Evolutionary conservation across 2,113 vertebrate genomes (phyloP), one percentile per base, ranked within the genome.

Genomic region (Gracilinanus agilis): DNA sequence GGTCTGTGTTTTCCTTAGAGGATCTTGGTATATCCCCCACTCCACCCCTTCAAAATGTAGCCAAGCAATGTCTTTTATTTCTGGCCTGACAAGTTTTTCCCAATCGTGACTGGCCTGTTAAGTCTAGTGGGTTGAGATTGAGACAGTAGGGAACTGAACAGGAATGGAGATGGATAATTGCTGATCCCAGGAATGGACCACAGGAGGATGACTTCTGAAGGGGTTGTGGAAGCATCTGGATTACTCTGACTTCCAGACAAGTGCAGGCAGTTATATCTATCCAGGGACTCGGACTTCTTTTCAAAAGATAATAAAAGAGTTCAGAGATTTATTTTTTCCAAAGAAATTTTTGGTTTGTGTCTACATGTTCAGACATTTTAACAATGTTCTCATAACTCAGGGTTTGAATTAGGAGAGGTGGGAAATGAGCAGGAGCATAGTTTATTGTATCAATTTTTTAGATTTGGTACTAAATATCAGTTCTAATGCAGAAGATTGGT

Each of bases 1-100:
- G 90, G 34, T 98, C 92, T 11, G 90, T 49, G 49, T 92, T 94
- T 97, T 97, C 88, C 93, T 97, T 89, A n/a, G 61, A 75, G 29
- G 12, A 34, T 91, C 27, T 90, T 54, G 24, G 49, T 6, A 83
- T 29, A 34, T 83, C 9, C 92, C 25, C n/a, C n/a, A n/a, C n/a
- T n/a, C n/a, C n/a, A n/a, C n/a, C n/a, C n/a, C n/a, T n/a, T n/a
- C n/a, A n/a, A n/a, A n/a, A n/a, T n/a, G n/a, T n/a, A n/a, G n/a
- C n/a, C 95, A 55, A 29, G 23, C 27, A 53, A 0, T 89, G 54
- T 56, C 34, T 91, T 44, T 55, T 44, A 29, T 24, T 83, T 91
- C 27, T 44, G 24, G 44, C 9, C 9, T 25, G 24, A 55, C 2
- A 1, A 16, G 9, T 88, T 12, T 56, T 91, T n/a, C 49, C 27